A percentile compares a stretch with the other conserved stretches of the same genome.
Conservation (phyloP, 2,888 invertebrate genomes). For the Phrixothrix hirtus region DNA sequence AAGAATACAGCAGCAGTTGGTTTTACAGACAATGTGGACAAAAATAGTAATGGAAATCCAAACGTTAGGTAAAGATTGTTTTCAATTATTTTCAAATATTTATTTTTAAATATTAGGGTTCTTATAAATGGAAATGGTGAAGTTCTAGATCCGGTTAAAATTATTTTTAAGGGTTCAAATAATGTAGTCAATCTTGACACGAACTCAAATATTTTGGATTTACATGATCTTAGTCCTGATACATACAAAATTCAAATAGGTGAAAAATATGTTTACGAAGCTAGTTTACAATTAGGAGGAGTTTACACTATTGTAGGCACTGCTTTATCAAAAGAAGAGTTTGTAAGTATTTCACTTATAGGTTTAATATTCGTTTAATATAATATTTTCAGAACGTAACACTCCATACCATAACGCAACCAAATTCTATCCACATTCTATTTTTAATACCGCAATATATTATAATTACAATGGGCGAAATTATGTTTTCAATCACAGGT, state of each 20-base stretch:
- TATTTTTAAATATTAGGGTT: not conserved
- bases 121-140: not conserved
- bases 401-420: conserved; percentile 59
- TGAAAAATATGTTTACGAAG: conserved; percentile 9
- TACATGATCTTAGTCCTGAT: not conserved
- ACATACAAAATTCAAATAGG: conserved; percentile 24
- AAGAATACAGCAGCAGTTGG: conserved; percentile 21
- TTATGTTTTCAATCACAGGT: conserved; percentile 95
- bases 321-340: conserved; percentile 50
- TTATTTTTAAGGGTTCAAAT: conserved; percentile 1
- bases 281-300: conserved; percentile 63
- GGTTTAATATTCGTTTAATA: conserved; percentile 2
- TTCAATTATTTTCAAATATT: not conserved
- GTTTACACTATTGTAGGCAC: conserved; percentile 65
- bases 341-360: conserved; percentile 47
- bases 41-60: conserved; percentile 62
- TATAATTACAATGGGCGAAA: conserved; percentile 89
- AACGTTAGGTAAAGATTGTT: conserved; percentile 58
- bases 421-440: conserved; percentile 78
- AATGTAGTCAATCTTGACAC: not conserved
- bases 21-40: conserved; percentile 58
- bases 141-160: not conserved
- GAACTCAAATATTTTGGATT: not conserved
- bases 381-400: conserved; percentile 12
- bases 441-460: conserved; percentile 92